Evolutionary conservation across 2,113 vertebrate species (phyloP).

Genomic region (Galemys pyrenaicus): DNA sequence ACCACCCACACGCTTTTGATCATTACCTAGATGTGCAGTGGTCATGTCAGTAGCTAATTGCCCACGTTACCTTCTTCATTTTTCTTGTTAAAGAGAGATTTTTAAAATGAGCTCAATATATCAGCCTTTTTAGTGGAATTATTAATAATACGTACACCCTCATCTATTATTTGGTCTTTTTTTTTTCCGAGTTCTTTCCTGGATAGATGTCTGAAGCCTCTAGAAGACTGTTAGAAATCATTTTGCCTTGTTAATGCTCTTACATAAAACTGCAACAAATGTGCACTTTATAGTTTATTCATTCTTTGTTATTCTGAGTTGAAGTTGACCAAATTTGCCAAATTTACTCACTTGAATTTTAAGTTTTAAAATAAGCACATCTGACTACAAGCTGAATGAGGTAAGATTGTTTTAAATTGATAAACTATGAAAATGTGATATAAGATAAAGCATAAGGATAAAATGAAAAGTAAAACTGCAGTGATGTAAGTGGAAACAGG

Average conservation of each 20-base stretch:
- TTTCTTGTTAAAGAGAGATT: slow-evolving; percentile 80
- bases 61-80: slow-evolving; percentile 76
- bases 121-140: slow-evolving; percentile 78
- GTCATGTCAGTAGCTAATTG: slow-evolving; percentile 79
- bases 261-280: background rate
- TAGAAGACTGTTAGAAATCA: slow-evolving; percentile 33
- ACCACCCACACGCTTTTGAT: slow-evolving; percentile 73
- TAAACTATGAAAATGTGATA: background rate
- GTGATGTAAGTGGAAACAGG: background rate
- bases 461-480: background rate
- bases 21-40: slow-evolving; percentile 71
- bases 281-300: background rate
- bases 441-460: background rate
- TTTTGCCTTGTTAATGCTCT: background rate
- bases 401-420: background rate
- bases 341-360: slow-evolving; percentile 37
- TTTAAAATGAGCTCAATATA: slow-evolving; percentile 81
- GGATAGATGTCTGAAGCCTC: slow-evolving; percentile 62
- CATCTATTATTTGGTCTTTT: slow-evolving; percentile 77
- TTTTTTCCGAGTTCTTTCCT: slow-evolving; percentile 60
- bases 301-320: background rate
- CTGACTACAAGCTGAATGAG: background rate
- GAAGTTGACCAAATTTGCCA: background rate
- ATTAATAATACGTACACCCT: slow-evolving; percentile 75
- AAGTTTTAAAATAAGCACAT: background rate